Evolutionary conservation across 2,113 vertebrate species (phyloP).

Genomic region (Poeciliopsis prolifica): DNA sequence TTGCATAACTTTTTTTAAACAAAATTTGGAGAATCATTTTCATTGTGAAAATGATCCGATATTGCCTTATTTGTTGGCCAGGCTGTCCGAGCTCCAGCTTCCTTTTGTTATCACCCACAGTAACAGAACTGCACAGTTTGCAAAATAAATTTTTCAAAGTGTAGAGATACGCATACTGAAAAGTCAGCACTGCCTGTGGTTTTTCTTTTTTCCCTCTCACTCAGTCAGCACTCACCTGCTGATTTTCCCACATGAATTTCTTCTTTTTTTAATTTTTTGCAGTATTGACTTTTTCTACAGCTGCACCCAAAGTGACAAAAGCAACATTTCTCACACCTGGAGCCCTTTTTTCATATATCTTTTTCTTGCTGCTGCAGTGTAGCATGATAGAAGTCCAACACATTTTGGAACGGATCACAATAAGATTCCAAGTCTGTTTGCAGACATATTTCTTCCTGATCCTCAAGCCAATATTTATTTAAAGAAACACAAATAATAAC

Average conservation of each 20-base stretch:
- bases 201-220: neutral
- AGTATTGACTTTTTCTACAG: constrained; percentile 18
- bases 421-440: neutral
- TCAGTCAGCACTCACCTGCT: neutral
- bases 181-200: neutral
- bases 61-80: neutral
- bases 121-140: neutral
- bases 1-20: neutral
- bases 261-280: neutral
- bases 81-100: neutral
- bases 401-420: neutral
- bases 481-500: neutral
- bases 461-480: no score
- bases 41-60: neutral
- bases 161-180: neutral
- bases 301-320: constrained; percentile 17
- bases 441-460: no score
- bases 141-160: neutral
- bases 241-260: neutral
- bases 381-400: neutral
- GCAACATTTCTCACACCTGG: constrained; percentile 5
- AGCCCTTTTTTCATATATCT: constrained; percentile 17
- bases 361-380: neutral
- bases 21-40: neutral
- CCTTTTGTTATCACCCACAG: neutral